A percentile compares a stretch with the other conserved stretches of the same genome.
These are phyloP conservation scores for Paramormyrops kingsleyae DNA, from an alignment of 2,113 vertebrate species.

Conservation along the genomic window DNA sequence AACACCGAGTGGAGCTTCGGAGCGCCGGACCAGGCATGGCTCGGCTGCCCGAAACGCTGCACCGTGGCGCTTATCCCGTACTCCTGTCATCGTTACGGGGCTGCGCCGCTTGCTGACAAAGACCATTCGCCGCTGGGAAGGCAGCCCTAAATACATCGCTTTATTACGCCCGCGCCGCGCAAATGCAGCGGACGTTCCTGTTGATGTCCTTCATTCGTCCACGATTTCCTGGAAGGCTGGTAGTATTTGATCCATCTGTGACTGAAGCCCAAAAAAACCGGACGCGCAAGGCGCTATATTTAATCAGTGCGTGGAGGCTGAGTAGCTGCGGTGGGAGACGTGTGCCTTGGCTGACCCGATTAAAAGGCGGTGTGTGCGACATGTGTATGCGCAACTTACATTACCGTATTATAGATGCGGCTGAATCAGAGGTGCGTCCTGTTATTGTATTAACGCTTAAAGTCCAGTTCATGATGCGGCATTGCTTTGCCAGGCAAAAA, in stretches of 20 bases:
- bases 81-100: neutral
- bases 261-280: neutral
- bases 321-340: neutral
- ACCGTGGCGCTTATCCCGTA: neutral
- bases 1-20: neutral
- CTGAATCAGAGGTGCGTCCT: neutral
- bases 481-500: neutral
- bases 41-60: neutral
- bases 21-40: neutral
- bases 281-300: neutral
- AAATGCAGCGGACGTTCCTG: neutral
- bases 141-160: neutral
- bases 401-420: neutral
- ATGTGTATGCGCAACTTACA: neutral
- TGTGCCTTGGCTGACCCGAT: neutral
- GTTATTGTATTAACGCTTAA: neutral
- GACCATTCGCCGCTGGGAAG: neutral
- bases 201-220: neutral
- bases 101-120: neutral
- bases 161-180: neutral
- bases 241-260: neutral
- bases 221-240: neutral
- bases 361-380: neutral
- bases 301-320: neutral
- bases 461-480: neutral